Evolutionary conservation across 2,797 vertebrate species (phyloP).

Genomic region (Danio tinwini): DNA sequence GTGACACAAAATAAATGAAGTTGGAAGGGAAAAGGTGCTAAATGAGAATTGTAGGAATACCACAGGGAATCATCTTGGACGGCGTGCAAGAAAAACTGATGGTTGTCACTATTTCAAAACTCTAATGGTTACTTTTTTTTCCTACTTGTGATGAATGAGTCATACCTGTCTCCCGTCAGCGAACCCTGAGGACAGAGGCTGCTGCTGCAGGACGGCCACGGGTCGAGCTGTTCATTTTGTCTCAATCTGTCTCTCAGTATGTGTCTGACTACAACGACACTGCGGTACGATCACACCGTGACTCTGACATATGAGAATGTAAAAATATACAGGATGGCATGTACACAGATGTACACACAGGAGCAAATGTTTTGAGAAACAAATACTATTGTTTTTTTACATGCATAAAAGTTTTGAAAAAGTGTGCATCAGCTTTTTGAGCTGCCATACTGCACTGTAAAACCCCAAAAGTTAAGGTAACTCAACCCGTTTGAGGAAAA

Average conservation of each 20-base stretch:
- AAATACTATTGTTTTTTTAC: not conserved
- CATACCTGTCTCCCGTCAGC: constrained; percentile 35
- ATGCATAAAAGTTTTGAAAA: not conserved
- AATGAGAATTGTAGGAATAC: constrained; percentile 19
- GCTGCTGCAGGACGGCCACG: not conserved
- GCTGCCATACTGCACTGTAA: too few relatives aligned
- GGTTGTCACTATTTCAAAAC: constrained; percentile 33
- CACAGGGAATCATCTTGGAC: constrained; percentile 20
- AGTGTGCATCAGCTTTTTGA: not conserved
- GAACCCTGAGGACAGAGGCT: constrained; percentile 29
- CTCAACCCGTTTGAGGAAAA: too few relatives aligned
- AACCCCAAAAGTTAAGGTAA: too few relatives aligned
- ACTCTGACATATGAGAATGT: not conserved
- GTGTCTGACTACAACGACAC: constrained; percentile 22
- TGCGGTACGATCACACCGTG: not conserved
- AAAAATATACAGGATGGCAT: constrained; percentile 9
- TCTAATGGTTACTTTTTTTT: constrained; percentile 38
- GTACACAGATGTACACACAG: not conserved
- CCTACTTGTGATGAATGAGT: constrained; percentile 35
- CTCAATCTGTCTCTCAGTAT: constrained; percentile 25
- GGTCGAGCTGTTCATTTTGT: constrained; percentile 6
- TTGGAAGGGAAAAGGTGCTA: constrained; percentile 31
- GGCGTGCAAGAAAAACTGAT: constrained; percentile 9
- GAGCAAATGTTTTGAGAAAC: not conserved
- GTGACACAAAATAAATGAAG: constrained; percentile 48